phyloP scores from a whole-genome alignment of 2,888 invertebrate species.

The Agonopterix subpropinquella region DNA sequence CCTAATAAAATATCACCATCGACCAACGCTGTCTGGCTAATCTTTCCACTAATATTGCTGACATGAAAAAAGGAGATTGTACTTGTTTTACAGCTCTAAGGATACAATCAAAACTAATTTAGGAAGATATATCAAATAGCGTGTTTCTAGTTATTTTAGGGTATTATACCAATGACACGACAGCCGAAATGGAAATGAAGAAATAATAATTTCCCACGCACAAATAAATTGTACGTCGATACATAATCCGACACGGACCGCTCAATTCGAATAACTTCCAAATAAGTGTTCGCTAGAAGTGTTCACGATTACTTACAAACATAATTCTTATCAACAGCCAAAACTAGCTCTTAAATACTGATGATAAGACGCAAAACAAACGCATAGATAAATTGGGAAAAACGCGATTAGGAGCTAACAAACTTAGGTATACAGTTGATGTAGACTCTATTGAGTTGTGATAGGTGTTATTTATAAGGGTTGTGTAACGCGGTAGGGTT shows the following conservation, averaged over 20 bases:
- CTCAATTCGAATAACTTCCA: constrained; percentile 67
- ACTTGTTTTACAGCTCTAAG: too few relatives aligned
- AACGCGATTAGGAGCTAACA: constrained; percentile 41
- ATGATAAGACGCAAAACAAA: constrained; percentile 29
- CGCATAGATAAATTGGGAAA: constrained; percentile 33
- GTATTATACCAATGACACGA: constrained; percentile 13
- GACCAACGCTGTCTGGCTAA: too few relatives aligned
- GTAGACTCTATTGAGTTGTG: constrained; percentile 10
- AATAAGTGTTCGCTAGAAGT: constrained; percentile 70
- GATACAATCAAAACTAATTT: too few relatives aligned
- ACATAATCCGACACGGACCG: constrained; percentile 66
- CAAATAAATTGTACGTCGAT: constrained; percentile 61
- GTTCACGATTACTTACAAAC: constrained; percentile 57
- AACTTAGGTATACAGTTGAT: constrained; percentile 22
- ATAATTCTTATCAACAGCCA: constrained; percentile 13
- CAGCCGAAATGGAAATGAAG: constrained; percentile 50
- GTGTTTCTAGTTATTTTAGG: neutral
- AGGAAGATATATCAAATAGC: neutral
- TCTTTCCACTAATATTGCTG: too few relatives aligned
- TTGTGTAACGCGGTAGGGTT: constrained; percentile 28
- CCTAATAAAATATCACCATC: too few relatives aligned
- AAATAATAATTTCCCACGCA: constrained; percentile 61
- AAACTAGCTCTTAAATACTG: constrained; percentile 32
- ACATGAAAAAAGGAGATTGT: too few relatives aligned
- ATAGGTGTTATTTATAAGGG: neutral